phyloP scores from a whole-genome alignment of 1,140 invertebrate genomes.

The Solenopsis invicta region DNA sequence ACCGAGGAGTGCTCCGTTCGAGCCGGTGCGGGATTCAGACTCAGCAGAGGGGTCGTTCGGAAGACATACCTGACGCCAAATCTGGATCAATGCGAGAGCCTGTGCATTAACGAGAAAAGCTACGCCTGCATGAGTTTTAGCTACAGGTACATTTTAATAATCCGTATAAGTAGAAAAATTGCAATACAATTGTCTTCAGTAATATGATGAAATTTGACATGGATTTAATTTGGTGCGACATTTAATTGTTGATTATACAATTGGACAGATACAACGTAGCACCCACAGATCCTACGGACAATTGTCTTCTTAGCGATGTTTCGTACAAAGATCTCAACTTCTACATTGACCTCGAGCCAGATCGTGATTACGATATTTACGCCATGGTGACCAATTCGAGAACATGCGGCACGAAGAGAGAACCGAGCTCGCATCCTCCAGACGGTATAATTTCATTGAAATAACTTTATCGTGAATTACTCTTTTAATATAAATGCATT shows the following conservation, averaged over 20 bases:
- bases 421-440: constrained; percentile 66
- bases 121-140: constrained; percentile 92
- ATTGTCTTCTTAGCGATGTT: constrained; percentile 92
- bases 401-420: constrained; percentile 71
- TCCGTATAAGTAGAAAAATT: not conserved
- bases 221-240: not conserved
- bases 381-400: constrained; percentile 88
- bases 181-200: not conserved
- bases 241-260: constrained; percentile 15
- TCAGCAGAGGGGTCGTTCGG: constrained; percentile 89
- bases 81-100: constrained; percentile 91
- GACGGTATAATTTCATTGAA: constrained; percentile 73
- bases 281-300: constrained; percentile 87
- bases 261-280: constrained; percentile 84
- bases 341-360: constrained; percentile 91
- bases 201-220: constrained; percentile 12
- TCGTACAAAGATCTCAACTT: constrained; percentile 90
- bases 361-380: constrained; percentile 93
- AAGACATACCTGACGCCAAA: constrained; percentile 89
- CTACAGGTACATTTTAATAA: constrained; percentile 88
- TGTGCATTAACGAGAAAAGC: constrained; percentile 90
- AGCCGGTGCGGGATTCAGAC: constrained; percentile 91
- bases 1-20: constrained; percentile 89
- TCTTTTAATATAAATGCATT: constrained; percentile 27
- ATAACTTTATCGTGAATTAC: not conserved